Evolutionary conservation across 1,140 invertebrate genomes (phyloP), one percentile per base, ranked within the genome.

Genomic region (Drosophila grimshawi): DNA sequence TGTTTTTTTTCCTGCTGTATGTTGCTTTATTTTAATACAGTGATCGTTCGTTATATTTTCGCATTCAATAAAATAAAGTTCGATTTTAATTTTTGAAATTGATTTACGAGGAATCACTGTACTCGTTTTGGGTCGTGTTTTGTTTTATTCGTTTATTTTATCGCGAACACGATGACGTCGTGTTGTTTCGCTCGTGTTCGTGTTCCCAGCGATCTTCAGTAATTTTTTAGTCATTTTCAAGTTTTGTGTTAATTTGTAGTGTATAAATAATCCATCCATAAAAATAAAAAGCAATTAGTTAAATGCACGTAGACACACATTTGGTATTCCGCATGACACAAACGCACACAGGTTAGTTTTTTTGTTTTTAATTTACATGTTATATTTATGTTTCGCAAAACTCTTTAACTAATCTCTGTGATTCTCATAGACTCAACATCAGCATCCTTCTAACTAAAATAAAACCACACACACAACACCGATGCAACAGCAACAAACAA

Each of bases 311-410:
- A 69, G 35, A 33, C 10, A 55, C 56, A 27, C 45, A 37, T 60
- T 57, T 48, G 55, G 63, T 8, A 10, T 67, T 37, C 39, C 56
- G 48, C 57, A 74, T 68, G 51, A 51, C 11, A 60, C 41, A 52
- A 37, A 53, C 55, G 48, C 43, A 72, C 69, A 67, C 63, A 68
- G 66, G 66, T 70, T 70, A 56, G 57, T 63, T 37, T 51, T n/a
- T 35, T 5, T 68, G 32, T 41, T 7, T 11, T 57, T 45, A 2
- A 19, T 61, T 4, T 52, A 52, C 29, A 7, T 65, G 52, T 62
- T 46, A n/a, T n/a, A 32, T 62, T 62, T 55, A 10, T 37, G 55
- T 46, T 10, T 10, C 64, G 19, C 19, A 19, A 19, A 19, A 39
- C 46, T n/a, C 37, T 35, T 45, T 64, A 39, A 69, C 59, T 75